Base-by-base conservation (phyloP, 2,888 invertebrate genomes). In the Caenorhabditis japonica region DNA sequence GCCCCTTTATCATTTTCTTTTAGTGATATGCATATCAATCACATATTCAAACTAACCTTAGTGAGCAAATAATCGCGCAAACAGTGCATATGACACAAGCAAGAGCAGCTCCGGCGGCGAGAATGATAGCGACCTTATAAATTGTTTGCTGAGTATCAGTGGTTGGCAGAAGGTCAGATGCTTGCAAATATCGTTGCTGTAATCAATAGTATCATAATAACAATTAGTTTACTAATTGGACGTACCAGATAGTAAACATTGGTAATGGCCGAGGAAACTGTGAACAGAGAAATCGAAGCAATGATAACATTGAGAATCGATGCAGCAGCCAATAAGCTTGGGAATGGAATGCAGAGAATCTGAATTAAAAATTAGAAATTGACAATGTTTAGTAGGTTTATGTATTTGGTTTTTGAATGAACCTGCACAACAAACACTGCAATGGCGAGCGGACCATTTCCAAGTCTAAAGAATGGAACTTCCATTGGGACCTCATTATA, bases 161-260 rank as follows among this genome's bases (percentile, higher is more conserved):
- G 21, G 75, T 69, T 44, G 70, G 76, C 25, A 85, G 58, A 30
- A 83, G 59, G 62, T 81, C 83, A 12, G 80, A 51, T 13, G 77
- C 73, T 49, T 77, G 75, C 25, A 85, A 53, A 21, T 85, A 79
- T 36, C 80, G 73, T 82, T 84, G 83, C 84, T 84, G 51, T 41
- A 81, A 69, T 51, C 12, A 49, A 46, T 33, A 36, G 13, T 17
- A n/a, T 51, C 61, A 19, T 23, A n/a, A 17, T 13, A 17, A 19
- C 13, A 23, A 0, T 3, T 4, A 23, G 43, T 13, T 15, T n/a
- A 46, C 10, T 23, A 17, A 30, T 27, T 30, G 47, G 15, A 39
- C 75, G 62, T 58, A 85, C 85, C 68, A 87, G 52, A 62, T 84
- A 87, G 79, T 83, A 87, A 38, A 84, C 81, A 66, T 86, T 86